These are phyloP conservation scores for Thereva nobilitata DNA, from an alignment of 2,888 invertebrate species.

Conservation along the genomic window DNA sequence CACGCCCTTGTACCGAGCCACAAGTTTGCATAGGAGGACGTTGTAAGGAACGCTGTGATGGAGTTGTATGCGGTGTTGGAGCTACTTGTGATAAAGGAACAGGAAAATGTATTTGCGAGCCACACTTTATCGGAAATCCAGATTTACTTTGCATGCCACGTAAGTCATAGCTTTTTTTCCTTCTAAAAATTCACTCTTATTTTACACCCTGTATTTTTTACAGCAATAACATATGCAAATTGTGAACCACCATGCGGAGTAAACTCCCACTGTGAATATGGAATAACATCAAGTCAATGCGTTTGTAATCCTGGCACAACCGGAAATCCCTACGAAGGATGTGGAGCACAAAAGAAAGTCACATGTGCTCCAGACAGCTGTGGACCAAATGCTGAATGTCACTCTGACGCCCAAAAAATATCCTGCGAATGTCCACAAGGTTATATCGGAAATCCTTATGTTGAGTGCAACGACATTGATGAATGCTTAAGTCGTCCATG, in stretches of 20 bases:
- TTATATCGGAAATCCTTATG: slow-evolving; percentile 84
- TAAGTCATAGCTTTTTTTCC: slow-evolving; percentile 61
- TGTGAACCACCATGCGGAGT: slow-evolving; percentile 80
- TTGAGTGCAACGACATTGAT: slow-evolving; percentile 81
- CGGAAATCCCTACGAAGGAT: slow-evolving; percentile 87
- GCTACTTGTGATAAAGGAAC: slow-evolving; percentile 80
- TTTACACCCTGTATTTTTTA: slow-evolving; percentile 35
- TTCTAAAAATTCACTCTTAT: background rate
- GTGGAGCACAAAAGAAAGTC: slow-evolving; percentile 71
- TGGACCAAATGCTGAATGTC: slow-evolving; percentile 79
- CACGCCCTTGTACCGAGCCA: slow-evolving; percentile 76
- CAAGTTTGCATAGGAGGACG: slow-evolving; percentile 84
- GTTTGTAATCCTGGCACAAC: slow-evolving; percentile 81
- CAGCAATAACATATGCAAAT: slow-evolving; percentile 75
- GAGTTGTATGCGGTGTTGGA: slow-evolving; percentile 84
- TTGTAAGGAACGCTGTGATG: slow-evolving; percentile 86
- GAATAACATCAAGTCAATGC: slow-evolving; percentile 70
- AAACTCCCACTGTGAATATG: slow-evolving; percentile 88
- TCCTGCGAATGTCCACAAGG: slow-evolving; percentile 84
- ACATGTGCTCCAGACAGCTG: slow-evolving; percentile 75
- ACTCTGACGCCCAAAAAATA: slow-evolving; percentile 71
- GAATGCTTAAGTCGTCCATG: slow-evolving; percentile 81
- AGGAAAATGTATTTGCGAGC: slow-evolving; percentile 84
- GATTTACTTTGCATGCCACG: slow-evolving; percentile 89
- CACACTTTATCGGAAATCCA: slow-evolving; percentile 86